phyloP scores from a whole-genome alignment of 2,888 invertebrate species.

The Chrysomela aeneicollis region DNA sequence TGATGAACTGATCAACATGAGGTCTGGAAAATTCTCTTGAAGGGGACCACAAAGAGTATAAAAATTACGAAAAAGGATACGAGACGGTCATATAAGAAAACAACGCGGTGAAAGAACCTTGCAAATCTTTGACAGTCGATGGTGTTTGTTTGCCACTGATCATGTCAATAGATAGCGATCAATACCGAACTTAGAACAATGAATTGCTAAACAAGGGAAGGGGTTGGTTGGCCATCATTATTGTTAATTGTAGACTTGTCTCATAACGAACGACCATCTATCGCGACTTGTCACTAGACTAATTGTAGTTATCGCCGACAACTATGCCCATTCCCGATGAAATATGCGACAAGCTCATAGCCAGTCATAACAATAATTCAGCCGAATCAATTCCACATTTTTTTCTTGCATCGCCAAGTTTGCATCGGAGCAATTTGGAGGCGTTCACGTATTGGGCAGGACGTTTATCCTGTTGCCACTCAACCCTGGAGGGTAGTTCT shows the following conservation, averaged over 20 bases:
- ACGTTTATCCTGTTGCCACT: no score
- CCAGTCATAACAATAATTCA: constrained; percentile 61
- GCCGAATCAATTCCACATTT: constrained; percentile 59
- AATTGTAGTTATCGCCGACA: constrained; percentile 61
- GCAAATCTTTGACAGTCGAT: neutral
- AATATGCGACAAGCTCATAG: constrained; percentile 56
- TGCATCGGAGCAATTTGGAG: no score
- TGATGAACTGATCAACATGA: no score
- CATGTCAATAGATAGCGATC: neutral
- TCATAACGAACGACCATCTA: constrained; percentile 58
- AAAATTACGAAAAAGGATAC: no score
- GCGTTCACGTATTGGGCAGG: no score
- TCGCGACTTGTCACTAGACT: constrained; percentile 59
- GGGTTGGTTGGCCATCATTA: constrained; percentile 42
- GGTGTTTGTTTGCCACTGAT: neutral
- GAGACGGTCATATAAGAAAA: no score
- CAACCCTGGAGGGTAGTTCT: no score
- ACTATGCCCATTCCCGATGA: constrained; percentile 60
- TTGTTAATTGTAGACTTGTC: constrained; percentile 55
- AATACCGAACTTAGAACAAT: constrained; percentile 7
- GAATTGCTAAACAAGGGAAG: constrained; percentile 7
- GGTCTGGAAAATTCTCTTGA: no score
- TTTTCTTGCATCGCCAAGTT: constrained; percentile 55
- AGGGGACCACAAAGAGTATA: no score
- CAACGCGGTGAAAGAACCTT: no score